phyloP scores from a whole-genome alignment of 1,140 invertebrate species.

The Microplitis demolitor region DNA sequence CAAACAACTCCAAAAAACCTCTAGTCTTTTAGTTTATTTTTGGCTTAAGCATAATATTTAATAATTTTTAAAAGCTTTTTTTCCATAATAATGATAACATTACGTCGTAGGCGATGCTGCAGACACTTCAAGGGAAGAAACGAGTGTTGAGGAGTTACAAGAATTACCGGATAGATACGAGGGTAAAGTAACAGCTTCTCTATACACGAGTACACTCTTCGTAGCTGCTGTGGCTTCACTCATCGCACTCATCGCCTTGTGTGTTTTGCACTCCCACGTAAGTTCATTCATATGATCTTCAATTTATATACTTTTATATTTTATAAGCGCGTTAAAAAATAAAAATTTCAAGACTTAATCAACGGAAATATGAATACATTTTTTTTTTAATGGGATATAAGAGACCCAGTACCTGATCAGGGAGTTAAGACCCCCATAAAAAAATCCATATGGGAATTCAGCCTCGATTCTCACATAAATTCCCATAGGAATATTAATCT shows the following conservation, averaged over 20 bases:
- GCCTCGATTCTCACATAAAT: no score
- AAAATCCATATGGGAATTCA: no score
- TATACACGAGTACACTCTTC: slow-evolving; percentile 51
- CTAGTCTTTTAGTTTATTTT: no score
- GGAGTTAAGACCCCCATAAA: no score
- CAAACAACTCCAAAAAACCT: no score
- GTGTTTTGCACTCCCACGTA: slow-evolving; percentile 41
- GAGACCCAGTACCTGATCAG: no score
- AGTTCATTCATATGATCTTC: slow-evolving; percentile 24
- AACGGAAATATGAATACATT: no score
- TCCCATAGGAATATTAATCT: no score
- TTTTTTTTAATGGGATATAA: no score
- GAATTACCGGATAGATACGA: slow-evolving; percentile 56
- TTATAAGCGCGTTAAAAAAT: not conserved
- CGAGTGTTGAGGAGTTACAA: slow-evolving; percentile 49
- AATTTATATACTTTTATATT: no score
- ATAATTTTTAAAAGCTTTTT: not conserved
- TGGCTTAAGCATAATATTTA: no score
- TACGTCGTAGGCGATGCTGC: slow-evolving; percentile 37
- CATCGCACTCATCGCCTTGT: slow-evolving; percentile 46
- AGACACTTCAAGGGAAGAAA: slow-evolving; percentile 35
- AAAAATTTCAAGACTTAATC: not conserved
- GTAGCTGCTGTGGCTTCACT: slow-evolving; percentile 48
- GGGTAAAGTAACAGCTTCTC: slow-evolving; percentile 54
- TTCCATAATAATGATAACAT: not conserved